Evolutionary conservation across 2,113 vertebrate genomes (phyloP).

Genomic region (Fregata magnificens): DNA sequence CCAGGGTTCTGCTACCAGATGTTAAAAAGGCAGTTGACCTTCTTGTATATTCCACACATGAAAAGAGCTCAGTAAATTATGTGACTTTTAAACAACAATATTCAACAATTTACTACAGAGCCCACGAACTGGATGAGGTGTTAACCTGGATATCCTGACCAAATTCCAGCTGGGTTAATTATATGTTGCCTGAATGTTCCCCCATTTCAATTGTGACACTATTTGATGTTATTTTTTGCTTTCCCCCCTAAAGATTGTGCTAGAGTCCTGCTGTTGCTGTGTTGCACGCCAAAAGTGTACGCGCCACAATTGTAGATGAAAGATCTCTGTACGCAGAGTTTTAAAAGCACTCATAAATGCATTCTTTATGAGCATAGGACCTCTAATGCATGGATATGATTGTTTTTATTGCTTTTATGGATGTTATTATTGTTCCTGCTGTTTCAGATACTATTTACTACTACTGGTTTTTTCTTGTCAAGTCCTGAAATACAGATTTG

Average conservation of each 20-base stretch:
- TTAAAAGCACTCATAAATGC: conserved; percentile 15
- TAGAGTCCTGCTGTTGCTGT: not conserved
- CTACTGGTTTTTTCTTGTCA: not conserved
- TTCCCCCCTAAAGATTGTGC: not conserved
- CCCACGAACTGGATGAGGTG: conserved; percentile 14
- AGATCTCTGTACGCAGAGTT: not conserved
- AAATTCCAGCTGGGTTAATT: conserved; percentile 46
- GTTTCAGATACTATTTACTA: not conserved
- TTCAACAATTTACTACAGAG: conserved; percentile 35
- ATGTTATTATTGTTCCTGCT: not conserved
- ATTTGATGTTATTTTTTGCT: conserved; percentile 1
- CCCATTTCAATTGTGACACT: not conserved
- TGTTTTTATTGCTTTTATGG: not conserved
- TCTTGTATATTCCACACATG: conserved; percentile 58
- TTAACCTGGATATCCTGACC: conserved; percentile 45
- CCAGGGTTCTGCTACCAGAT: conserved; percentile 60
- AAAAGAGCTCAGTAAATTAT: conserved; percentile 62
- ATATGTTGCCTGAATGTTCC: not conserved
- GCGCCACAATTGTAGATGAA: not conserved
- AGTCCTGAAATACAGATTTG: not conserved
- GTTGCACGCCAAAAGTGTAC: not conserved
- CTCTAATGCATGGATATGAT: not conserved
- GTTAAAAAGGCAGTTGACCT: conserved; percentile 64
- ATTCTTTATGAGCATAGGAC: not conserved
- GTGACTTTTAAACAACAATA: conserved; percentile 50